These are phyloP conservation scores for Bombus pyrosoma DNA, from an alignment of 1,140 invertebrate species.

Conservation along the genomic window DNA sequence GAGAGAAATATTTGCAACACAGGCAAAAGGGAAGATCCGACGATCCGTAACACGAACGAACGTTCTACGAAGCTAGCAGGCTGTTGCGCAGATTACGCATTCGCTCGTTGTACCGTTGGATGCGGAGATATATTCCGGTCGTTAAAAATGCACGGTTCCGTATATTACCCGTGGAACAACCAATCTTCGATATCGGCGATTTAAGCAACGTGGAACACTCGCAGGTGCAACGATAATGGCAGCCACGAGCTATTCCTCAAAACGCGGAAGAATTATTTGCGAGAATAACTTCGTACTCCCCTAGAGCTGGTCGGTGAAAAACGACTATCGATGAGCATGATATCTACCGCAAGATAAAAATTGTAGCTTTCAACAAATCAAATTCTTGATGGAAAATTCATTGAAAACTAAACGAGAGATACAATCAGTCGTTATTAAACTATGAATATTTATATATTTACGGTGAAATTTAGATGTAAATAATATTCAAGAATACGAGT, in stretches of 20 bases:
- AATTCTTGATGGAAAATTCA: background rate
- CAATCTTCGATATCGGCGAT: slow-evolving; percentile 16
- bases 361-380: background rate
- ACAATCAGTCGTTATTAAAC: background rate
- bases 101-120: background rate
- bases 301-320: slow-evolving; percentile 9
- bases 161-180: background rate
- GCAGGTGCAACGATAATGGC: slow-evolving; percentile 5
- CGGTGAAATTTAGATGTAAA: background rate
- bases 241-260: background rate
- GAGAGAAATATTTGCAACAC: background rate
- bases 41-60: background rate
- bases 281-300: too few species aligned
- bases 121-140: background rate
- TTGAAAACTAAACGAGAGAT: background rate
- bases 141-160: background rate
- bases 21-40: background rate
- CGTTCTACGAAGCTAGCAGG: slow-evolving; percentile 2
- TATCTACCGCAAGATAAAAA: slow-evolving; percentile 25
- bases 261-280: slow-evolving; percentile 21
- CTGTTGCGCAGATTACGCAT: slow-evolving; percentile 3
- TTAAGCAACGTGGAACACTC: background rate
- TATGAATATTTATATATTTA: background rate
- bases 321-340: slow-evolving; percentile 57
- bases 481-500: background rate